Base-by-base conservation (phyloP, 2,113 vertebrate genomes). In the Diglossa brunneiventris region DNA sequence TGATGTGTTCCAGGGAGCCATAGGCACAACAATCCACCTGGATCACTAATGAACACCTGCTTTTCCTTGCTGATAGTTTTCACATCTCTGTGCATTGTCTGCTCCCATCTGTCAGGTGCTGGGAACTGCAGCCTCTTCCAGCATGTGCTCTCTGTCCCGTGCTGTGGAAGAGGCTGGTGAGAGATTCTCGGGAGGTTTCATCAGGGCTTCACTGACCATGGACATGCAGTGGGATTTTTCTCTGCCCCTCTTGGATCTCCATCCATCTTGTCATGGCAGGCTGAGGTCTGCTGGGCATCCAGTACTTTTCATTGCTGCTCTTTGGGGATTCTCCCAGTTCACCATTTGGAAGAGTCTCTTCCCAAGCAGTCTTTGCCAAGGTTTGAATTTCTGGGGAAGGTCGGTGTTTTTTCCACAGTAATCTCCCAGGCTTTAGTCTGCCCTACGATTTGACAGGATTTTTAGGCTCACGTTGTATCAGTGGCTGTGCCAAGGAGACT, bases 181-280 rank as follows among this genome's bases (percentile, higher is more conserved):
- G 62, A 73, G 21, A 55, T 20, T 78, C 61, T 37, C 3, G 0
- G 7, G 52, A 46, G 41, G 24, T 70, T 69, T 78, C 31, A 3
- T 9, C 37, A 5, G 50, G 24, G 63, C 42, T 72, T 61, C 0
- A 0, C 21, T 53, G 53, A 42, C 30, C 7, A 1, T 30, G 27
- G 50, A 53, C 7, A 3, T 4, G 21, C 55, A 59, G 52, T 10
- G 9, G 70, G 23, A 42, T 79, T 72, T 75, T 88, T 41, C 70
- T 53, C 49, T 88, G 53, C 80, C 61, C 26, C 15, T 56, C 33
- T 73, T 77, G 53, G 28, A 46, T 73, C 61, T 64, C 47, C 18
- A 20, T n/a, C 33, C 24, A 10, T 53, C 64, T n/a, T 33, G 30
- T 53, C 2, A 0, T 8, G 53, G 21, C 15, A 39, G 42, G 28